Conservation (phyloP, 2,113 vertebrate species). For the Podiceps cristatus region DNA sequence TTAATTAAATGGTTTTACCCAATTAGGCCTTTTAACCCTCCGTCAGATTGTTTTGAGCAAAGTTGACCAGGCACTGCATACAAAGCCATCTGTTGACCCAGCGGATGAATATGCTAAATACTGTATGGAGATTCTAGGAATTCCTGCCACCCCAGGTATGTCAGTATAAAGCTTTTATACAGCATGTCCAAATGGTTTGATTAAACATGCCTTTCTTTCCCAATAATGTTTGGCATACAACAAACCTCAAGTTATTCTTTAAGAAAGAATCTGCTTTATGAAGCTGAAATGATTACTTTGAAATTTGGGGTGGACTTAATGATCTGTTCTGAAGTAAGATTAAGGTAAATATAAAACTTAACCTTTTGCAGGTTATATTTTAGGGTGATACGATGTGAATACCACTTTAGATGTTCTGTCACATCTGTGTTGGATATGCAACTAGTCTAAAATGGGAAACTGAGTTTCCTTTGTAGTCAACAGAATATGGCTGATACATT, state of each 20-base stretch:
- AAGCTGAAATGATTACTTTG: not conserved
- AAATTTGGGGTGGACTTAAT: not conserved
- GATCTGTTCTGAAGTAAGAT: not conserved
- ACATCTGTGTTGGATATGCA: not conserved
- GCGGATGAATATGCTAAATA: slow-evolving; percentile 87
- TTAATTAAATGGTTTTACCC: slow-evolving; percentile 18
- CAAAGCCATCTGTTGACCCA: slow-evolving; percentile 79
- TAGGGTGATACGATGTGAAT: not conserved
- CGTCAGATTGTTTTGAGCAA: slow-evolving; percentile 94
- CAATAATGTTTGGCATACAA: not conserved
- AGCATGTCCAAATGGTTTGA: not conserved
- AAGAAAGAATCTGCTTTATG: not conserved
- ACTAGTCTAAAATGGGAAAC: not conserved
- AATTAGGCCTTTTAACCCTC: slow-evolving; percentile 89
- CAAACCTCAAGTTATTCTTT: not conserved
- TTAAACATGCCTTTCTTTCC: not conserved
- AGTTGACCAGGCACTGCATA: slow-evolving; percentile 91
- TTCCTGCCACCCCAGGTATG: slow-evolving; percentile 90
- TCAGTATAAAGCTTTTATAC: not conserved
- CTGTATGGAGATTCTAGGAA: slow-evolving; percentile 88
- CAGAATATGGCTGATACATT: not conserved
- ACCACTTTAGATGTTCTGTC: not conserved
- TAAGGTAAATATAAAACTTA: not conserved
- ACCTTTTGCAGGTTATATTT: not conserved
- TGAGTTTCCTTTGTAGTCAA: not conserved